Conservation (phyloP, 2,797 vertebrate genomes). For the Pristis pectinata region DNA sequence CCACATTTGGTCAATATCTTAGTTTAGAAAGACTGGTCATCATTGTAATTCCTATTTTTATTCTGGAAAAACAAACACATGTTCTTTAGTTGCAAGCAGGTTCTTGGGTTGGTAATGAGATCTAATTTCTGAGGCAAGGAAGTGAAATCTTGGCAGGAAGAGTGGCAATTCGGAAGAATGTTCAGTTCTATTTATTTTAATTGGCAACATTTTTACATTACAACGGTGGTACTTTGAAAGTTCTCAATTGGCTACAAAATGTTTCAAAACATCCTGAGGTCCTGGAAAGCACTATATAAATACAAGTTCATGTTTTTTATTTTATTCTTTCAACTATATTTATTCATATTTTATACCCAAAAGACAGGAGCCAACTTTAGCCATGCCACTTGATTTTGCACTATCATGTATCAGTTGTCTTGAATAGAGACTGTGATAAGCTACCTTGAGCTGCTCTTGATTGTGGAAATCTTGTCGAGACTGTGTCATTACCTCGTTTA, state of each 20-base stretch:
- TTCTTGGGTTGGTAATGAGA: background rate
- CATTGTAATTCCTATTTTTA: background rate
- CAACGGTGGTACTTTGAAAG: background rate
- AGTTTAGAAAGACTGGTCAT: background rate
- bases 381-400: background rate
- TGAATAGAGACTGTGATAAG: background rate
- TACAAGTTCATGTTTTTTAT: background rate
- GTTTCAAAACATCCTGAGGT: background rate
- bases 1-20: background rate
- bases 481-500: background rate
- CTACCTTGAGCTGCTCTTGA: background rate
- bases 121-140: background rate
- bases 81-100: background rate
- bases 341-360: background rate
- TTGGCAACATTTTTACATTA: background rate
- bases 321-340: background rate
- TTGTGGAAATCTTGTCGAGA: background rate
- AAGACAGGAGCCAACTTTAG: background rate
- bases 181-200: background rate
- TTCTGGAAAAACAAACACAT: background rate
- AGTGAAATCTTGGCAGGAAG: slow-evolving; percentile 6
- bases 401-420: background rate
- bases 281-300: background rate
- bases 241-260: background rate
- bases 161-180: background rate